Evolutionary conservation across 2,113 vertebrate genomes (phyloP), one percentile per base, ranked within the genome.

Genomic region (Chiloscyllium plagiosum): DNA sequence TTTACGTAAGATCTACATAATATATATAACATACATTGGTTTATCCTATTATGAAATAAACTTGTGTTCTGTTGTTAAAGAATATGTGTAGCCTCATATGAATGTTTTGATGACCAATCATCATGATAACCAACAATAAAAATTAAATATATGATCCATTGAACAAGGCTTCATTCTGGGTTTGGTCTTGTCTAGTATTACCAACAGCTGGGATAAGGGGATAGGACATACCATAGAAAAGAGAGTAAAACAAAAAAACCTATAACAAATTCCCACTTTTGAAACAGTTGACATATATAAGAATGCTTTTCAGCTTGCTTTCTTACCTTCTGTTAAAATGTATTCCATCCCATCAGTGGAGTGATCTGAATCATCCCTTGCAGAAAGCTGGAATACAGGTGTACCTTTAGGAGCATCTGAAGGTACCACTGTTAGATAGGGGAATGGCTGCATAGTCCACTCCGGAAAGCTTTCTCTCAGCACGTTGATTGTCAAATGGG

Each of bases 381-480:
- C 97, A 0, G 96, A 96, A 2, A 99, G 98, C 56, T 97, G 98
- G 97, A 99, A 99, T 61, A 98, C 96, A 0, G 97, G 92, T 0
- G 98, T 96, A 94, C 98, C 98, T 17, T 98, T 97, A 10, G 96
- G 96, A 1, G 98, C 97, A 0, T 98, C 97, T 0, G 98, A 98
- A 1, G 98, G 97, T 0, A 98, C 97, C 0, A 98, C 97, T 0
- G 97, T 97, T 97, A 99, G 97, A 97, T 98, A 99, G 0, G 98
- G 98, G 52, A 97, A 97, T 0, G 98, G 98, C 96, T 97, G 98
- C 98, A 99, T 99, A 61, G 89, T 96, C 98, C 98, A 99, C 97
- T 97, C 98, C 85, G 98, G 97, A 52, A 97, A 96, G 0, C 98
- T 97, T 96, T 98, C 97, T 42, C 97, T 97, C 94, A 98, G 97